Conservation (phyloP, 2,888 invertebrate genomes). For the Eremobia ochroleuca region DNA sequence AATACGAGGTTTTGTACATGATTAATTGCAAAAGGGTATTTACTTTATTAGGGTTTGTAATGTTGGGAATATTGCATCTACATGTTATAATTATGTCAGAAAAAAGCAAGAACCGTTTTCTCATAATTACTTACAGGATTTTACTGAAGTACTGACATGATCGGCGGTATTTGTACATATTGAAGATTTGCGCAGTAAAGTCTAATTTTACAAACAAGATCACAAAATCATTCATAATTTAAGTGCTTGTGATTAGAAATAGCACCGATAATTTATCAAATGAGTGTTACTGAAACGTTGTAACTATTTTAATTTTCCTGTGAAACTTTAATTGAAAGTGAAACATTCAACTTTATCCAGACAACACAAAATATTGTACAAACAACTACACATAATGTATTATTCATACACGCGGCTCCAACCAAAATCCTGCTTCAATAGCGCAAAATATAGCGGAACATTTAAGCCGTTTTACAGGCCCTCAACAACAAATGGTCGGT, state of each 20-base stretch:
- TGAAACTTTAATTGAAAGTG: no score
- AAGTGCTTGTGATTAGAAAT: background rate
- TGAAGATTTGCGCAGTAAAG: background rate
- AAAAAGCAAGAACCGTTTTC: background rate
- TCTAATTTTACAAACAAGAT: background rate
- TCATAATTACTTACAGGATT: background rate
- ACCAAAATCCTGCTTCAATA: slow-evolving; percentile 24
- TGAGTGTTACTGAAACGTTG: background rate
- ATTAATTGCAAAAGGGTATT: slow-evolving; percentile 44
- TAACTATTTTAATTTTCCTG: background rate
- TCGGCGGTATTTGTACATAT: background rate
- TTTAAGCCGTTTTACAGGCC: slow-evolving; percentile 31
- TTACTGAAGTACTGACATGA: background rate
- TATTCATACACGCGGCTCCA: slow-evolving; percentile 22
- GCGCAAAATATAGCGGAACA: slow-evolving; percentile 32
- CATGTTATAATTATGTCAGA: background rate
- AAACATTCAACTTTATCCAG: background rate
- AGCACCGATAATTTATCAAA: background rate
- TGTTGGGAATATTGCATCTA: background rate
- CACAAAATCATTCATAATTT: background rate
- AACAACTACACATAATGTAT: slow-evolving; percentile 18
- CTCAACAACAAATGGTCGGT: slow-evolving; percentile 39
- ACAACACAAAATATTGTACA: slow-evolving; percentile 1
- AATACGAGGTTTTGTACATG: slow-evolving; percentile 39
- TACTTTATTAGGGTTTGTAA: slow-evolving; percentile 21